phyloP scores from a whole-genome alignment of 2,113 vertebrate genomes.

The Mesembrinibis cayennensis region DNA sequence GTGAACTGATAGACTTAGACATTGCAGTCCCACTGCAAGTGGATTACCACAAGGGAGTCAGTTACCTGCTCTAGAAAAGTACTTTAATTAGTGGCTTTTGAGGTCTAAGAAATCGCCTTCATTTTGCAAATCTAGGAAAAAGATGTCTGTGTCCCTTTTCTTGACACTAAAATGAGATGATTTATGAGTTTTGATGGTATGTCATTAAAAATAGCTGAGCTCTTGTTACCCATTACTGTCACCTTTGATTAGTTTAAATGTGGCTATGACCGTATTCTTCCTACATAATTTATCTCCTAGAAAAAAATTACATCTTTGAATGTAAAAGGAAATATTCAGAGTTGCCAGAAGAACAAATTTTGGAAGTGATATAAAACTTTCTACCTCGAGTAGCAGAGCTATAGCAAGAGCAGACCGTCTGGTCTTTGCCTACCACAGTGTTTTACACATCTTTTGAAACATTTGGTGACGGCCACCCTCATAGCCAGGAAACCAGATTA shows the following conservation, averaged over 20 bases:
- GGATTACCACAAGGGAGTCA: background rate
- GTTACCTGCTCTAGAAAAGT: background rate
- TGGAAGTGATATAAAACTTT: background rate
- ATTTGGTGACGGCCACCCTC: background rate
- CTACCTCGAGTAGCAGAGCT: background rate
- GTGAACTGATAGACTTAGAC: constrained; percentile 7
- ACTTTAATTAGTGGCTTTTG: constrained; percentile 19
- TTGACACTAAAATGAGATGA: constrained; percentile 6
- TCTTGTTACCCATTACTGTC: constrained; percentile 26
- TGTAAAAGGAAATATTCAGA: background rate
- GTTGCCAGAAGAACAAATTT: background rate
- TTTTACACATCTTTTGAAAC: background rate
- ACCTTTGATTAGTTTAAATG: constrained; percentile 9
- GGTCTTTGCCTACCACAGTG: background rate
- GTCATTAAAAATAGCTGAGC: constrained; percentile 32
- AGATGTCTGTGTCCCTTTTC: background rate
- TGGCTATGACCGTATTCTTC: background rate
- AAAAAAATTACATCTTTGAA: background rate
- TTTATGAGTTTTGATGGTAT: background rate
- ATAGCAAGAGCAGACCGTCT: background rate
- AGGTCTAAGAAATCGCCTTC: background rate
- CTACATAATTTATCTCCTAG: constrained; percentile 39
- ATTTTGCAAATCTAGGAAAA: background rate
- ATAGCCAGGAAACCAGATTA: background rate
- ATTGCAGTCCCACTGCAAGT: background rate